phyloP scores from a whole-genome alignment of 2,113 vertebrate genomes.

The Osmerus mordax region DNA sequence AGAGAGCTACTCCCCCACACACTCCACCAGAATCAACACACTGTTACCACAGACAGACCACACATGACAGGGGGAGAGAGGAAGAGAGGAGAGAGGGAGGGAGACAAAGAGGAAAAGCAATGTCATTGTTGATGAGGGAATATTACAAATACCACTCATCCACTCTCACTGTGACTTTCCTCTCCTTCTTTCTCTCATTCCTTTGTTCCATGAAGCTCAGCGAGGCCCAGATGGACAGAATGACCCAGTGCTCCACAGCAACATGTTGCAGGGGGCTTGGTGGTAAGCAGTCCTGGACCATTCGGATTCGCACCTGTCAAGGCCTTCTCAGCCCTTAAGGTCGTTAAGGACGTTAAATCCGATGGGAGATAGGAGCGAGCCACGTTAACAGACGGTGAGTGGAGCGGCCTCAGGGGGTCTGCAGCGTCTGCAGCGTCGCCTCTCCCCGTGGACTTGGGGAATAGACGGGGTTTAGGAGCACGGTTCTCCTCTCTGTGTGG shows the following conservation, averaged over 20 bases:
- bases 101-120: constrained; percentile 8
- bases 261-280: background rate
- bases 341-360: constrained; percentile 50
- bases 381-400: no score
- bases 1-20: background rate
- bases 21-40: background rate
- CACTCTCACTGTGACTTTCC: constrained; percentile 3
- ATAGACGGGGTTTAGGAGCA: background rate
- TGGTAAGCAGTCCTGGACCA: constrained; percentile 4
- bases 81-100: constrained; percentile 10
- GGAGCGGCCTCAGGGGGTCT: no score
- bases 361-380: constrained; percentile 31
- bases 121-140: background rate
- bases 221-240: constrained; percentile 3
- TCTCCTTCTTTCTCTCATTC: constrained; percentile 1
- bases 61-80: constrained; percentile 7
- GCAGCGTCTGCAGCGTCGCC: background rate
- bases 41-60: background rate
- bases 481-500: constrained; percentile 41
- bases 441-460: background rate
- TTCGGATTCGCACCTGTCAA: constrained; percentile 34
- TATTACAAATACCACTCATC: no score
- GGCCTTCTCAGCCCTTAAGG: constrained; percentile 38
- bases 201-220: background rate
- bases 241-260: constrained; percentile 5